phyloP scores from a whole-genome alignment of 2,888 invertebrate species.

The Drosophila pseudotalamancana region DNA sequence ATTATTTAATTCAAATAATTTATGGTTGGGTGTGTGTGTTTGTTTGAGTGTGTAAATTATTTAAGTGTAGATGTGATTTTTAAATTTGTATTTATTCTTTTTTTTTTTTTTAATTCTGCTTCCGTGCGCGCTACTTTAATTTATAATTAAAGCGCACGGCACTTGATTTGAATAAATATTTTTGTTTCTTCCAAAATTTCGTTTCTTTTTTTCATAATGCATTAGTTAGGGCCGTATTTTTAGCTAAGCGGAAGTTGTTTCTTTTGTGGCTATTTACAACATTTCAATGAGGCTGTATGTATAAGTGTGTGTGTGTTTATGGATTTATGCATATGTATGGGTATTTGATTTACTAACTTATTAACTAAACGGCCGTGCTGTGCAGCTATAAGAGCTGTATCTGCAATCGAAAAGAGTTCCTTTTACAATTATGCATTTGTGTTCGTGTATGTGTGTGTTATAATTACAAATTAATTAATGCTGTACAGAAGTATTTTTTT shows the following conservation, averaged over 20 bases:
- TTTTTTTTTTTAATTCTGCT: conserved; percentile 1
- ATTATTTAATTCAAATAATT: conserved; percentile 48
- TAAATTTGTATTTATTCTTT: conserved; percentile 3
- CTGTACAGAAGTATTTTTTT: conserved; percentile 58
- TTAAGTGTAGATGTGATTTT: conserved; percentile 14
- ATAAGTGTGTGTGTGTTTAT: conserved; percentile 17
- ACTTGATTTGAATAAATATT: conserved; percentile 26
- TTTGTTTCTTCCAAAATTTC: conserved; percentile 31
- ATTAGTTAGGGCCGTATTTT: conserved; percentile 60
- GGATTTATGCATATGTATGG: conserved; percentile 33
- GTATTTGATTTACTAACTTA: conserved; percentile 75
- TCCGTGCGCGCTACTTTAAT: conserved; percentile 56
- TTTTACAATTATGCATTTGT: conserved; percentile 10
- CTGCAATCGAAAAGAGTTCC: conserved; percentile 18
- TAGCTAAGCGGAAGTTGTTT: conserved; percentile 73
- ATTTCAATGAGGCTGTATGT: conserved; percentile 27
- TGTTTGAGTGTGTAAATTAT: conserved; percentile 11
- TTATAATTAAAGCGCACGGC: conserved; percentile 65
- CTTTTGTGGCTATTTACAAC: conserved; percentile 59
- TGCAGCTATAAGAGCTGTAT: conserved; percentile 6
- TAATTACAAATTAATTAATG: conserved; percentile 77
- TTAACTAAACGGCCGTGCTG: conserved; percentile 69
- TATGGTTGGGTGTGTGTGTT: conserved; percentile 21
- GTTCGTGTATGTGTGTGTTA: conserved; percentile 29
- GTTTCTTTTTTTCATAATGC: conserved; percentile 39